Percentiles rank a stretch among this genome's conserved stretches.
Evolutionary conservation across 2,113 vertebrate genomes (phyloP).

Genomic region (Hippocampus zosterae): DNA sequence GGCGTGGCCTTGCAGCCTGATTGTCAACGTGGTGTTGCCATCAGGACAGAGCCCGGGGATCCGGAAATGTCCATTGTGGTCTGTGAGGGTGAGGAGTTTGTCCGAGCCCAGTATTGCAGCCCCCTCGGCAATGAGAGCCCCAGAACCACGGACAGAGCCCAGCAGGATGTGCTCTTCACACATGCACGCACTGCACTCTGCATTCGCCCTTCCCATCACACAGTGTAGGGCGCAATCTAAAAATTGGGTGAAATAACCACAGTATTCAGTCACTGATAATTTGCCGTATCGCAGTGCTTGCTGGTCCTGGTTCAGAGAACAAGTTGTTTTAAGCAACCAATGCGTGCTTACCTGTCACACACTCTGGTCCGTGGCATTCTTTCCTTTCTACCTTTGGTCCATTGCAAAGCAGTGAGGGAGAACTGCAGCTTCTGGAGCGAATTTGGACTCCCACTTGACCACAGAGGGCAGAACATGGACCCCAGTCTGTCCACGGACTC

Average conservation of each 20-base stretch:
- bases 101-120: constrained; percentile 76
- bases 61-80: constrained; percentile 82
- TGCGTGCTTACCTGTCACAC: constrained; percentile 62
- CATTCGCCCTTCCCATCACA: constrained; percentile 80
- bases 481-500: constrained; percentile 90
- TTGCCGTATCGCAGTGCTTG: no score
- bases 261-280: not conserved
- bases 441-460: constrained; percentile 80
- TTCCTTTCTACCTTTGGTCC: constrained; percentile 80
- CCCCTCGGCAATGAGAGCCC: constrained; percentile 76
- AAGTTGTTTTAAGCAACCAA: not conserved
- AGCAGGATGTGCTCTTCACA: constrained; percentile 82
- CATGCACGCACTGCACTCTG: constrained; percentile 84
- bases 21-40: constrained; percentile 78
- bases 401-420: constrained; percentile 70
- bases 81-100: constrained; percentile 77
- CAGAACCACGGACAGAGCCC: constrained; percentile 81
- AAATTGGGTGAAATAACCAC: constrained; percentile 12
- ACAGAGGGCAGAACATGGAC: constrained; percentile 81
- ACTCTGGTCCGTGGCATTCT: constrained; percentile 78
- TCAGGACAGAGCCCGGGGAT: constrained; percentile 87
- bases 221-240: constrained; percentile 84
- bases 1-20: constrained; percentile 80
- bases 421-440: constrained; percentile 81
- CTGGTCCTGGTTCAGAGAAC: not conserved